Evolutionary conservation across 2,113 vertebrate genomes (phyloP).

Genomic region (Neolamprologus modestus): DNA sequence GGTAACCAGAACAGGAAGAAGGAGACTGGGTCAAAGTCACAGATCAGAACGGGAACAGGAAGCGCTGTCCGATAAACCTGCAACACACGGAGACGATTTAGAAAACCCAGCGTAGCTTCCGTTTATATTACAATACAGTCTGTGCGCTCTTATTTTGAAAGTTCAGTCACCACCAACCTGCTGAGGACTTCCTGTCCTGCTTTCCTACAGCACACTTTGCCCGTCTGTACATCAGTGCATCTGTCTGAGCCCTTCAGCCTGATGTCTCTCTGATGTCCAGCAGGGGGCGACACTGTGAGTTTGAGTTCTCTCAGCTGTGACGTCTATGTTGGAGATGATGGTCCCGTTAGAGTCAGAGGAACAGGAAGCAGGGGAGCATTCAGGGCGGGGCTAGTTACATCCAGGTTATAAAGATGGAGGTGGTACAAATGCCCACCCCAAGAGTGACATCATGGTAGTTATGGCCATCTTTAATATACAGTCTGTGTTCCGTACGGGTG

Average conservation of each 20-base stretch:
- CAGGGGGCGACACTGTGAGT: neutral
- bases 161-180: neutral
- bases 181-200: neutral
- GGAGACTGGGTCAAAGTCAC: neutral
- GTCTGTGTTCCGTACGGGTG: neutral
- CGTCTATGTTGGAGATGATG: neutral
- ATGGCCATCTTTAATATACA: neutral
- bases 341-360: neutral
- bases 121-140: neutral
- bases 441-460: neutral
- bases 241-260: too few species aligned
- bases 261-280: neutral
- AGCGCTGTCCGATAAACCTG: neutral
- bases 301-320: neutral
- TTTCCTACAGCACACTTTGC: neutral
- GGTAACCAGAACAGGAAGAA: neutral
- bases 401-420: neutral
- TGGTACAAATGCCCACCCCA: neutral
- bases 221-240: neutral
- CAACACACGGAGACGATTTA: neutral
- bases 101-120: neutral
- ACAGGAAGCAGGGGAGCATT: neutral
- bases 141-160: neutral
- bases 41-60: neutral
- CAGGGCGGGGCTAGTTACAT: neutral